A percentile compares a stretch with the other conserved stretches of the same genome.
These are phyloP conservation scores for Toxonevra muliebris DNA, from an alignment of 2,888 invertebrate genomes.

Conservation along the genomic window DNA sequence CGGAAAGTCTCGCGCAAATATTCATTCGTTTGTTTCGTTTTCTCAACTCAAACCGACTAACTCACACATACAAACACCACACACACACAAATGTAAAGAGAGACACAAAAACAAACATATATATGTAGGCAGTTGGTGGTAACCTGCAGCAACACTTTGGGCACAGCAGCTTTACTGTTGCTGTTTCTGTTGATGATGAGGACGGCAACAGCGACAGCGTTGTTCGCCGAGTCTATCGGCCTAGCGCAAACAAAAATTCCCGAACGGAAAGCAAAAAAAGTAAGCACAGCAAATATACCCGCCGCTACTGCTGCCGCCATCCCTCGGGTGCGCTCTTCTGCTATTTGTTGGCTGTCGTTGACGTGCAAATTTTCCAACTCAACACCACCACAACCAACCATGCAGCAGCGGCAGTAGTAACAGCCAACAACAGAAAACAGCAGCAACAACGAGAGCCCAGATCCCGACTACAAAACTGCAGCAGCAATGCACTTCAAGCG, in stretches of 20 bases:
- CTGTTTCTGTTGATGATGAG: no score
- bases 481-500: constrained; percentile 9
- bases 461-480: constrained; percentile 26
- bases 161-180: no score
- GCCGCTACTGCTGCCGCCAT: neutral
- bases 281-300: neutral
- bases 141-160: no score
- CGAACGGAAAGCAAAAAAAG: no score
- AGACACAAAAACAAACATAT: no score
- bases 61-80: constrained; percentile 10
- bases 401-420: neutral
- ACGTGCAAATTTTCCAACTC: constrained; percentile 7
- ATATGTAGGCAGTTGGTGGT: no score
- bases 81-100: neutral
- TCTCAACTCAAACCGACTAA: constrained; percentile 11
- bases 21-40: constrained; percentile 49
- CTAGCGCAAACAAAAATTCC: no score
- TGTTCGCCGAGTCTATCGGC: no score
- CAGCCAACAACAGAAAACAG: constrained; percentile 21
- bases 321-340: neutral
- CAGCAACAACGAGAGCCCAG: constrained; percentile 9
- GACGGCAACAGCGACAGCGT: no score
- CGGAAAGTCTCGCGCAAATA: constrained; percentile 58
- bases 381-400: neutral
- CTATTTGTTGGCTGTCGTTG: neutral